Evolutionary conservation across 2,113 vertebrate species (phyloP).

Genomic region (Malurus melanocephalus): DNA sequence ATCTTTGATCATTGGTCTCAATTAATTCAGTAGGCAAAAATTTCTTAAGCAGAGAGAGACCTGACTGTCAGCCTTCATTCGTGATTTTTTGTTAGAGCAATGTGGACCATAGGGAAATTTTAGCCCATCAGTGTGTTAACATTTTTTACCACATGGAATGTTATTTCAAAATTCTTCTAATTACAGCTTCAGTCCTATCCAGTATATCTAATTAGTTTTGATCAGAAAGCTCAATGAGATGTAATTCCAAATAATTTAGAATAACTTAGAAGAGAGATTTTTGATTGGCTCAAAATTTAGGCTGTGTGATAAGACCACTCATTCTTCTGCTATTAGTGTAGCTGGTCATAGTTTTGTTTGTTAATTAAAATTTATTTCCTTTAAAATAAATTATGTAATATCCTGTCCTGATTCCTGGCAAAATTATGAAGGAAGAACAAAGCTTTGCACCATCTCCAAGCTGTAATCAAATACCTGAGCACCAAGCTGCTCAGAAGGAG

Average conservation of each 20-base stretch:
- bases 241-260: background rate
- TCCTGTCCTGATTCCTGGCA: background rate
- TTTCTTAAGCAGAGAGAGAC: background rate
- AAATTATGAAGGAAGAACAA: background rate
- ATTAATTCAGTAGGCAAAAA: background rate
- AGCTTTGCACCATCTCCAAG: background rate
- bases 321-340: background rate
- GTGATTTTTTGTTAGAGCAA: background rate
- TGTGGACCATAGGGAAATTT: background rate
- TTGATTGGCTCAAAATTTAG: background rate
- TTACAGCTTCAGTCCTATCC: background rate
- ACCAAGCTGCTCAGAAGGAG: background rate
- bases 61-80: background rate
- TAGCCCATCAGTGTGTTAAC: background rate
- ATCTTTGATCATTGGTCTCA: background rate
- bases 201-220: background rate
- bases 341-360: background rate
- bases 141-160: background rate
- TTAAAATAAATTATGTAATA: background rate
- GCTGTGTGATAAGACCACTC: background rate
- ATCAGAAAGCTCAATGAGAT: background rate
- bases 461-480: background rate
- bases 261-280: background rate
- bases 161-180: background rate
- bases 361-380: background rate